Evolutionary conservation across 2,888 invertebrate species (phyloP), one percentile per base, ranked within the genome.

Genomic region (Drosophila lacicola): DNA sequence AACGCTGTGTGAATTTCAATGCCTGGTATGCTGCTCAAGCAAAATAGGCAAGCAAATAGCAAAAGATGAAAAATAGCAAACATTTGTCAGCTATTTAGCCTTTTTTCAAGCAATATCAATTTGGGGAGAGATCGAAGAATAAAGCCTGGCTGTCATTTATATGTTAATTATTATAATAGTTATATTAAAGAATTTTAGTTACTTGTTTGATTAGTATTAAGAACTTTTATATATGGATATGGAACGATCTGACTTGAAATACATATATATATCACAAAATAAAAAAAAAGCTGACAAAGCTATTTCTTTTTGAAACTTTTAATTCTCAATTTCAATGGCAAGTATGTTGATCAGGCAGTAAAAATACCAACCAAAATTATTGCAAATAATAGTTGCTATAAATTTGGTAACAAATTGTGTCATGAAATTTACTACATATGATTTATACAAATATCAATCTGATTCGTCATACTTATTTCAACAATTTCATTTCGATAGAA

Each of bases 11-110:
- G 19, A 36, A 36, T 25, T 11, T 21, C 42, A 10, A 11, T 21
- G 63, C 11, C 56, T 8, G 21, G 47, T 64, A 64, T 36, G 74
- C 74, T 46, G 66, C 19, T 49, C 44, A 14, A 4, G 14, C 44
- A n/a, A 45, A 45, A 17, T 2, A 54, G 4, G 5, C 9, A 3
- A 41, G 39, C 29, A 10, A 41, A 50, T 19, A 9, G 2, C 25
- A 8, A 25, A 25, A 25, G 29, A 29, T 5, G 13, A 10, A 1
- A 42, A 21, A 50, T 4, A 36, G 8, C 29, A 2, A 8, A 8
- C 8, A 29, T 29, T 29, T 29, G 0, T 29, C 29, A 29, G 8
- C 8, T 29, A 29, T 29, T 29, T 8, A 8, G 29, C 0, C 2
- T 8, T 29, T 29, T 29, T 8, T 8, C 2, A 8, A 29, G 25